These are phyloP conservation scores for Sicus ferrugineus DNA, from an alignment of 2,888 invertebrate genomes.

Conservation along the genomic window DNA sequence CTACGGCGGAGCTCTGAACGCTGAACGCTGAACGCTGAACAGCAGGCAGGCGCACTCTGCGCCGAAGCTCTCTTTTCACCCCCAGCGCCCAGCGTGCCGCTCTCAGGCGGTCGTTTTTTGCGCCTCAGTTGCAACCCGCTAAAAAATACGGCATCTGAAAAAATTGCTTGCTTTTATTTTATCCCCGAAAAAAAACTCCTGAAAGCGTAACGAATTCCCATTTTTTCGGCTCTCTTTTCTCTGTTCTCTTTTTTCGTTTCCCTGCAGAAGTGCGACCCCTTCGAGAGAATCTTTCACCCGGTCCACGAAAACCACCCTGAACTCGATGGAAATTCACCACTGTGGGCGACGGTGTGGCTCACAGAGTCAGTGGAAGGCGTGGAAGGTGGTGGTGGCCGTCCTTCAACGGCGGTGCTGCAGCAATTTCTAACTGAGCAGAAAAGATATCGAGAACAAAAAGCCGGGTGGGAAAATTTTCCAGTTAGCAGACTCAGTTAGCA, in stretches of 20 bases:
- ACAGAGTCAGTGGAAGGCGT: neutral
- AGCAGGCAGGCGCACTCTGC: slow-evolving; percentile 22
- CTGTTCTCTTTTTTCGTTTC: neutral
- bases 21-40: too few species aligned
- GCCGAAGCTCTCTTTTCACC: slow-evolving; percentile 26
- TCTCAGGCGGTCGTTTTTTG: neutral
- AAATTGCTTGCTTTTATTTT: neutral
- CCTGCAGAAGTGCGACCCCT: neutral
- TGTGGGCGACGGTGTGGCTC: slow-evolving; percentile 13
- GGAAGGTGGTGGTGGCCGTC: neutral
- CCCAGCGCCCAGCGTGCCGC: neutral
- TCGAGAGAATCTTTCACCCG: neutral
- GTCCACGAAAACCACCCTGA: slow-evolving; percentile 7
- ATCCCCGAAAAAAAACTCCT: slow-evolving; percentile 14
- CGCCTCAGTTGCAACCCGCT: neutral
- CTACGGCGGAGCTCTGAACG: slow-evolving; percentile 11
- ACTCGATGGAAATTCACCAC: slow-evolving; percentile 28
- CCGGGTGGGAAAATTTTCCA: too few species aligned
- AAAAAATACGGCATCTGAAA: slow-evolving; percentile 12
- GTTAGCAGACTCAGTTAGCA: too few species aligned
- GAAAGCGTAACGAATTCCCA: slow-evolving; percentile 22
- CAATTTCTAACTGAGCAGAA: neutral
- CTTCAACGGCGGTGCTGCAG: neutral
- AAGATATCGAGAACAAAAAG: too few species aligned
- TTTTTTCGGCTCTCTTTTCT: neutral